phyloP scores from a whole-genome alignment of 2,888 invertebrate genomes.

The Mellilla xanthometata region DNA sequence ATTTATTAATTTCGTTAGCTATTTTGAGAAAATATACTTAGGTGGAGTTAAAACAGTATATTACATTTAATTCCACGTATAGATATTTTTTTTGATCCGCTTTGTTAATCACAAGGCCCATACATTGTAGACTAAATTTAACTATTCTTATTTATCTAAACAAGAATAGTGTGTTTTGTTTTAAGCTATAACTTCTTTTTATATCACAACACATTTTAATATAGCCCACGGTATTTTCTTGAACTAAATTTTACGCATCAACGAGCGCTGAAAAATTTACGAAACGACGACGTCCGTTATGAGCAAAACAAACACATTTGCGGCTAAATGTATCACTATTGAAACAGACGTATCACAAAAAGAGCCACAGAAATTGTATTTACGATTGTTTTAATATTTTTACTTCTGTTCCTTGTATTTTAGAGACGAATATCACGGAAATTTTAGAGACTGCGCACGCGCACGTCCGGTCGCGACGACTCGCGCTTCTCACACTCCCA shows the following conservation, averaged over 20 bases:
- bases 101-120: too few species aligned
- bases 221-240: not conserved
- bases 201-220: too few species aligned
- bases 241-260: constrained; percentile 3
- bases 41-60: too few species aligned
- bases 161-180: too few species aligned
- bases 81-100: too few species aligned
- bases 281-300: too few species aligned
- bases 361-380: not conserved
- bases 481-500: constrained; percentile 17
- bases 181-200: too few species aligned
- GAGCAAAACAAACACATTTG: not conserved
- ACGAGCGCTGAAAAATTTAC: not conserved
- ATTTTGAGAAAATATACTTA: too few species aligned
- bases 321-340: not conserved
- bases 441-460: constrained; percentile 1
- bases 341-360: not conserved
- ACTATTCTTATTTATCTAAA: too few species aligned
- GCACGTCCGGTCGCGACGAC: constrained; percentile 12
- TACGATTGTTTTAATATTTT: not conserved
- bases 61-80: too few species aligned
- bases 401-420: not conserved
- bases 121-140: too few species aligned
- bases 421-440: not conserved
- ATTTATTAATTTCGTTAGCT: constrained; percentile 1